A percentile compares a stretch with the other conserved stretches of the same genome.
Conservation (phyloP, 1,140 invertebrate genomes). For the Drusus annulatus region DNA sequence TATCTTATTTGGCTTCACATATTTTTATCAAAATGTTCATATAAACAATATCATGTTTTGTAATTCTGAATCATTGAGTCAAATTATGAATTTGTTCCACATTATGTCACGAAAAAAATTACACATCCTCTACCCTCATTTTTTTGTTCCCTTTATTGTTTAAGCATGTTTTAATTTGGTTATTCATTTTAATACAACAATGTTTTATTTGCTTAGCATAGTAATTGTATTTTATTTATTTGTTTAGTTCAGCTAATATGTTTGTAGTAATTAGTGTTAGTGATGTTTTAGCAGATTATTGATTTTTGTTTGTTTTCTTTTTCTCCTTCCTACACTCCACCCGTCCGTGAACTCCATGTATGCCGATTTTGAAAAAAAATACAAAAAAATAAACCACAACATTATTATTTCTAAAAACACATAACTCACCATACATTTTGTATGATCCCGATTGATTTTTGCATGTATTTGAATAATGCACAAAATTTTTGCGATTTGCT, state of each 20-base stretch:
- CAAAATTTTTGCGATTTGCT: constrained; percentile 36
- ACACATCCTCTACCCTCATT: too few species aligned
- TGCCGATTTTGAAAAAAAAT: constrained; percentile 42
- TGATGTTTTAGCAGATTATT: constrained; percentile 55
- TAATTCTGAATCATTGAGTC: too few species aligned
- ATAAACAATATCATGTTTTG: too few species aligned
- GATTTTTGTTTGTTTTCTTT: constrained; percentile 60
- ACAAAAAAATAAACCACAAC: background rate
- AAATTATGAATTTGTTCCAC: too few species aligned
- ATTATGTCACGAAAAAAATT: too few species aligned
- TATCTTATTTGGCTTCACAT: too few species aligned
- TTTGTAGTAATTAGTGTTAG: background rate
- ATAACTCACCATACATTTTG: constrained; percentile 19
- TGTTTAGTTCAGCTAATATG: background rate
- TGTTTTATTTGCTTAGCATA: constrained; percentile 28
- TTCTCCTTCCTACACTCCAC: constrained; percentile 40
- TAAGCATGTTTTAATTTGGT: too few species aligned
- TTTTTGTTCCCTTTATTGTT: too few species aligned
- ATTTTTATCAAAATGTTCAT: too few species aligned
- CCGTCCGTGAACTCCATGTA: constrained; percentile 52
- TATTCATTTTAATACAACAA: too few species aligned
- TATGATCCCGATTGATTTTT: constrained; percentile 33
- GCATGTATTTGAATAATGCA: constrained; percentile 39
- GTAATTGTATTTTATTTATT: constrained; percentile 20
- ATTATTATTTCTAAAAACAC: constrained; percentile 33